phyloP scores from a whole-genome alignment of 1,140 invertebrate species.

The Drosophila quadrilineata region DNA sequence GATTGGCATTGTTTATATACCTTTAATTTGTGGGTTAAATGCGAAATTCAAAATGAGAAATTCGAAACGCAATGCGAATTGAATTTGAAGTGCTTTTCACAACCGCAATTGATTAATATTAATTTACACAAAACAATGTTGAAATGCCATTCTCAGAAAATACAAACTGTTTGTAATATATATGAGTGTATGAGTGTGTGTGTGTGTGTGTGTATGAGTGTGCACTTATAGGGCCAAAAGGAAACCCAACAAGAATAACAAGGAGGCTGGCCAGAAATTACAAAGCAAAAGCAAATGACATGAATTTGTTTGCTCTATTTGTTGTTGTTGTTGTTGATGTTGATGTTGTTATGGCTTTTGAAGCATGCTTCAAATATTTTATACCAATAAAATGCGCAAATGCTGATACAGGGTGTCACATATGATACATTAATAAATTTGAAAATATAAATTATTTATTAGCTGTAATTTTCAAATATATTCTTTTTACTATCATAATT shows the following conservation, averaged over 20 bases:
- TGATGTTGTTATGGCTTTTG: constrained; percentile 19
- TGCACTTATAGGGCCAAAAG: not conserved
- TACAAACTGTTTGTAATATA: constrained; percentile 15
- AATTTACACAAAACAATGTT: constrained; percentile 42
- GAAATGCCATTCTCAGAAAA: constrained; percentile 2
- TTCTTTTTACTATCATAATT: no score
- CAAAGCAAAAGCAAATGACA: constrained; percentile 28
- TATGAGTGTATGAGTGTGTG: not conserved
- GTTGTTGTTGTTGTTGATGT: no score
- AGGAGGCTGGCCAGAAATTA: constrained; percentile 7
- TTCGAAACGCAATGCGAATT: constrained; percentile 13
- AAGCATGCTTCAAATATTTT: constrained; percentile 27
- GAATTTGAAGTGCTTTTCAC: constrained; percentile 36
- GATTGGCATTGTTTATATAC: constrained; percentile 33
- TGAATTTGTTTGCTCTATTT: constrained; percentile 48
- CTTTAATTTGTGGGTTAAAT: constrained; percentile 22
- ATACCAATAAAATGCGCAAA: not conserved
- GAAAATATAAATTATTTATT: no score
- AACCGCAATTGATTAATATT: constrained; percentile 57
- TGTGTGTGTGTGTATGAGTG: not conserved
- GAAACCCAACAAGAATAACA: constrained; percentile 10
- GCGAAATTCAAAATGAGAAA: constrained; percentile 27
- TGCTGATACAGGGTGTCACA: constrained; percentile 35
- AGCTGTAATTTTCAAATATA: no score
- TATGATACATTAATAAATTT: no score